Conservation (phyloP, 2,888 invertebrate genomes). For the Eremobia ochroleuca region DNA sequence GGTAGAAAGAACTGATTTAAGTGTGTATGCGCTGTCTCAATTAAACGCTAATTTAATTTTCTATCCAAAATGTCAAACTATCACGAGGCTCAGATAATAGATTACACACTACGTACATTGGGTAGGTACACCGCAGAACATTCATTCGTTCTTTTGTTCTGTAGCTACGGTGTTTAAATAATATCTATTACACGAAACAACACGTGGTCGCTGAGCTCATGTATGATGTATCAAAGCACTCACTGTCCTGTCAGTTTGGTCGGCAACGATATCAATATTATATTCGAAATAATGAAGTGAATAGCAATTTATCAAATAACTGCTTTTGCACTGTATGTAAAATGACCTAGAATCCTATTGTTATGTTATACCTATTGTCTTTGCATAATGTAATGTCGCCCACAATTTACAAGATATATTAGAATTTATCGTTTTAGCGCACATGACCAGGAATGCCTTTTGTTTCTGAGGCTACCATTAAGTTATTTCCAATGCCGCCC, state of each 20-base stretch:
- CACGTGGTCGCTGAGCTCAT: constrained; percentile 68
- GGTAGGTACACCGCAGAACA: constrained; percentile 42
- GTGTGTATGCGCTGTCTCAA: not conserved
- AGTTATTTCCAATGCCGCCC: not conserved
- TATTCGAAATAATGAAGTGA: constrained; percentile 64
- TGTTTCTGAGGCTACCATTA: constrained; percentile 6
- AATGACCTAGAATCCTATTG: constrained; percentile 56
- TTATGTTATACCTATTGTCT: constrained; percentile 57
- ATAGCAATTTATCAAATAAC: constrained; percentile 66
- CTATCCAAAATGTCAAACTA: constrained; percentile 18
- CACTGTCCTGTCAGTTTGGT: constrained; percentile 77
- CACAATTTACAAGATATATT: constrained; percentile 43
- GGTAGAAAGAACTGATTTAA: not conserved
- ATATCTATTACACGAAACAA: constrained; percentile 68
- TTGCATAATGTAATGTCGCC: constrained; percentile 44
- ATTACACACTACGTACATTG: constrained; percentile 26
- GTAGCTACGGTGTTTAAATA: constrained; percentile 56
- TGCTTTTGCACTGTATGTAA: constrained; percentile 56
- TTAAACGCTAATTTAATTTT: not conserved
- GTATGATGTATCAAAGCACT: constrained; percentile 70
- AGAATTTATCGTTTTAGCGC: constrained; percentile 30
- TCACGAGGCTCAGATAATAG: constrained; percentile 30
- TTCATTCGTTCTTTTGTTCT: constrained; percentile 59
- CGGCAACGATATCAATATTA: constrained; percentile 75
- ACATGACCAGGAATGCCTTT: constrained; percentile 1